phyloP scores from a whole-genome alignment of 2,797 vertebrate genomes.

The Heteromormyrus szaboi region DNA sequence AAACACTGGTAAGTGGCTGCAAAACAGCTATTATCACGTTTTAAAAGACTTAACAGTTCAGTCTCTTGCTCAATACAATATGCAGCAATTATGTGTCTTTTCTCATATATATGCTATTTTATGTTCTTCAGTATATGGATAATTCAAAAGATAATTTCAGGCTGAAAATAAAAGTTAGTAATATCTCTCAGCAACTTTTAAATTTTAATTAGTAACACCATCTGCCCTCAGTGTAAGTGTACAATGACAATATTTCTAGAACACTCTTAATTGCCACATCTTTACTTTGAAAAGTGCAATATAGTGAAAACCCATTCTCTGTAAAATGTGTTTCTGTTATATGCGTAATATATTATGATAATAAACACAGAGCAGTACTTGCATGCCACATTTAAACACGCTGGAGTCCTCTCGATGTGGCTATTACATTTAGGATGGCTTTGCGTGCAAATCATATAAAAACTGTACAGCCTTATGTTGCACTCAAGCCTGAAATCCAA shows the following conservation, averaged over 20 bases:
- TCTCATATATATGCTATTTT: background rate
- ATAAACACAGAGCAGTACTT: background rate
- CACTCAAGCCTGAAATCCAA: background rate
- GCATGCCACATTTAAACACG: background rate
- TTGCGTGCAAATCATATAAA: background rate
- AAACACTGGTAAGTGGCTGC: background rate
- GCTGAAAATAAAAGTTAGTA: conserved; percentile 7
- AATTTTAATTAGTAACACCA: background rate
- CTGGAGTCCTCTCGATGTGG: background rate
- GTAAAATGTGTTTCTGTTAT: background rate
- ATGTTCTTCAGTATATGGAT: background rate
- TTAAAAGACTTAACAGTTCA: background rate
- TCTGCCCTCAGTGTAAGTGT: background rate
- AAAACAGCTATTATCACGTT: background rate
- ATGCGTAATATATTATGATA: background rate
- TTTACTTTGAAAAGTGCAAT: background rate
- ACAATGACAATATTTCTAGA: background rate
- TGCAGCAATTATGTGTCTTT: background rate
- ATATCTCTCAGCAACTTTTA: conserved; percentile 7
- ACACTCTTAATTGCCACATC: conserved; percentile 1
- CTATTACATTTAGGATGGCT: background rate
- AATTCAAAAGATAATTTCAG: background rate
- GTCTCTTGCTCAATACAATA: background rate
- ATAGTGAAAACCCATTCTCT: background rate
- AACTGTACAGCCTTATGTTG: background rate